Evolutionary conservation across 92 coral and sea anemone genomes (phyloP).

Genomic region (Bergia puertoricense): DNA sequence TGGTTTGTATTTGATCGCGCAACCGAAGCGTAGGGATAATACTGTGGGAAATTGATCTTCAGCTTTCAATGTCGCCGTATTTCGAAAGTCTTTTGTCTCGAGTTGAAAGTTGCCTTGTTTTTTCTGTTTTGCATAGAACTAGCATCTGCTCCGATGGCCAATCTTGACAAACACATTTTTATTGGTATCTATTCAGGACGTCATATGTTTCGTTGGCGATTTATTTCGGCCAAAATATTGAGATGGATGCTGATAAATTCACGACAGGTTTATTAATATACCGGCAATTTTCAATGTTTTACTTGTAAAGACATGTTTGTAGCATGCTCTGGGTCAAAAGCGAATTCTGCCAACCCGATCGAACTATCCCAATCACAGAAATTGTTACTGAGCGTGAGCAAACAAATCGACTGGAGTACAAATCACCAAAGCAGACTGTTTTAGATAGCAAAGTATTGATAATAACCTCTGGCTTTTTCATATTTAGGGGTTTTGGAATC

Average conservation of each 20-base stretch:
- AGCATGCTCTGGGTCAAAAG: slow-evolving; percentile 28
- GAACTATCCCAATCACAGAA: slow-evolving; percentile 34
- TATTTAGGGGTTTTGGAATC: neutral
- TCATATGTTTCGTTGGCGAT: slow-evolving; percentile 28
- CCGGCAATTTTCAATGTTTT: slow-evolving; percentile 21
- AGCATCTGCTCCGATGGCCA: slow-evolving; percentile 36
- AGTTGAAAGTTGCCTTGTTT: slow-evolving; percentile 15
- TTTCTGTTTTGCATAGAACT: slow-evolving; percentile 35
- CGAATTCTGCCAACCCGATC: neutral
- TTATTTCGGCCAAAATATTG: slow-evolving; percentile 20
- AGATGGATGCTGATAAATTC: slow-evolving; percentile 15
- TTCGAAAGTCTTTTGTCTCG: slow-evolving; percentile 39
- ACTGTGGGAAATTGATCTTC: neutral
- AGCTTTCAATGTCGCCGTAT: slow-evolving; percentile 25
- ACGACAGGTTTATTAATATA: slow-evolving; percentile 13
- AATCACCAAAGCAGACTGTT: slow-evolving; percentile 3
- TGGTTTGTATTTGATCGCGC: neutral
- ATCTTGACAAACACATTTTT: slow-evolving; percentile 36
- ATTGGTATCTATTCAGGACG: slow-evolving; percentile 15
- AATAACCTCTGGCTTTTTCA: neutral
- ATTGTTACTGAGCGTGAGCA: slow-evolving; percentile 8
- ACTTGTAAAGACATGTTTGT: slow-evolving; percentile 40
- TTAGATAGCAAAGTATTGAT: neutral
- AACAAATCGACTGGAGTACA: neutral
- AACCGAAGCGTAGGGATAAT: neutral